Base-by-base conservation (phyloP, 2,888 invertebrate species). In the Crematogaster levior region DNA sequence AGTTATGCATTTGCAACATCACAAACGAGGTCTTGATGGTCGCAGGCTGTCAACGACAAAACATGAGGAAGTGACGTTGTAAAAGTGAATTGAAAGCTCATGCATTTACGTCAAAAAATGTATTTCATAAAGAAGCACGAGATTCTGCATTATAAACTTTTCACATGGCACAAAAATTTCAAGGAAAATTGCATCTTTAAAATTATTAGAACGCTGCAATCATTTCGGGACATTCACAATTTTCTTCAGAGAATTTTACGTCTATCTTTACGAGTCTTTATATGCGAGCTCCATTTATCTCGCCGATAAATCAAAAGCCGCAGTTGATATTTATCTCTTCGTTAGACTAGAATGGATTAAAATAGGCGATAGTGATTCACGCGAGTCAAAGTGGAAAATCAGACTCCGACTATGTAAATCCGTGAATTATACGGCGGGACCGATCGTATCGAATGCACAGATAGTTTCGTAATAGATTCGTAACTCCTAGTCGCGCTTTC, bases 401-500 rank as follows among this genome's bases (percentile, higher is more conserved):
- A 56, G 77, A 77, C 68, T 77, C 40, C 21, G 68, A 30, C 77
- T 77, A 79, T 79, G 77, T 79, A 79, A 79, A 79, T 79, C 77
- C 77, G 70, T 79, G 77, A 79, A 79, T 79, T 79, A 79, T 79
- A 79, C 56, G 77, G 34, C 77, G 68, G 61, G 40, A 7, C 56
- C 40, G 77, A 79, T 79, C 70, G 77, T 79, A 79, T 79, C 77
- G 77, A 70, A 70, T 56, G 70, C 70, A 46, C 70, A 70, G 77
- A 79, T 79, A 79, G 77, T 79, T 79, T 79, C 77, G 77, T 79
- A 79, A 79, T 79, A 79, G 77, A 79, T 79, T 79, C 68, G 77
- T 79, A 79, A 70, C 77, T 79, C 56, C 70, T 79, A 79, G 70
- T 79, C 70, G 70, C 70, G 77, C 70, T 79, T 79, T 79, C 77